Percentiles rank a stretch among this genome's conserved stretches.
Conservation (phyloP, 2,888 invertebrate species). For the Caenorhabditis panamensis region DNA sequence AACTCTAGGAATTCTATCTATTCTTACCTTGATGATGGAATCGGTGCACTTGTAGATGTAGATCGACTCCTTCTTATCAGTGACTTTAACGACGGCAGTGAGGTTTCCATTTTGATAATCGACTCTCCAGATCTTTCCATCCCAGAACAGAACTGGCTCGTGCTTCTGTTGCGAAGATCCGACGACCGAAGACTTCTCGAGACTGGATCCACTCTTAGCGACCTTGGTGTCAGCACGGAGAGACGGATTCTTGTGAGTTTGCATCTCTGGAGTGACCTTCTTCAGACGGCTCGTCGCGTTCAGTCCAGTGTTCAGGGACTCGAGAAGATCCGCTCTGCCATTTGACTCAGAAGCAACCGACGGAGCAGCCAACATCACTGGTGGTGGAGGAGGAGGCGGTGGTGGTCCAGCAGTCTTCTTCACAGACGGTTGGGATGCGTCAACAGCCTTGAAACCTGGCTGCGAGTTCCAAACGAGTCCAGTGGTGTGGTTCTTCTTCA, state of each 20-base stretch:
- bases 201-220: not conserved
- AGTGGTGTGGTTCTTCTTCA: slow-evolving; percentile 95
- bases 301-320: slow-evolving; percentile 89
- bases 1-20: no score
- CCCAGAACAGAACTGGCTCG: slow-evolving; percentile 81
- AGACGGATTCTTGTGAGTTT: slow-evolving; percentile 96
- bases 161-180: not conserved
- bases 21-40: slow-evolving; percentile 87
- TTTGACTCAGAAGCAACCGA: not conserved
- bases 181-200: not conserved
- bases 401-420: not conserved
- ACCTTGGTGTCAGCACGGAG: slow-evolving; percentile 84
- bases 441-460: slow-evolving; percentile 60
- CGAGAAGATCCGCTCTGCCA: slow-evolving; percentile 90
- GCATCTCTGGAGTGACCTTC: slow-evolving; percentile 92
- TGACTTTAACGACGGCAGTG: slow-evolving; percentile 89
- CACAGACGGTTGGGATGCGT: slow-evolving; percentile 1
- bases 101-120: slow-evolving; percentile 82
- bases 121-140: slow-evolving; percentile 94
- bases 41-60: slow-evolving; percentile 95
- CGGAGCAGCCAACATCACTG: slow-evolving; percentile 57
- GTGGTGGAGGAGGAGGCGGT: slow-evolving; percentile 54
- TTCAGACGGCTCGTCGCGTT: slow-evolving; percentile 88
- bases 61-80: slow-evolving; percentile 97
- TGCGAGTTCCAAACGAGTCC: slow-evolving; percentile 91